Evolutionary conservation across 2,888 invertebrate species (phyloP), one percentile per base, ranked within the genome.

Genomic region (Noctua fimbriata): DNA sequence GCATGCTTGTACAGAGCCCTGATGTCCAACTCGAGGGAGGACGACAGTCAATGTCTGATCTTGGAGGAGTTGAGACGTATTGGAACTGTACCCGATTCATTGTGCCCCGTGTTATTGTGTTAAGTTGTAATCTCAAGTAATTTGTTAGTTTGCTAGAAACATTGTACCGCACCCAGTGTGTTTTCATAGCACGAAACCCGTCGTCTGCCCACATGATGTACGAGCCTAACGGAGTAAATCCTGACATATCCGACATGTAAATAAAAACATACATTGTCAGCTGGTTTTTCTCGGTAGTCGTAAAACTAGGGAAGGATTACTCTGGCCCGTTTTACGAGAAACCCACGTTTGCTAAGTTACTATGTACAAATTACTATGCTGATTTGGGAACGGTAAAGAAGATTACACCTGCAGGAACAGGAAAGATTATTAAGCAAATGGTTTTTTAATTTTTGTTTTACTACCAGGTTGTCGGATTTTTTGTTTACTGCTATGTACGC

Each of bases 261-360:
- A 88, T 88, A 89, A 89, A 88, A 89, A 82, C 84, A 76, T 84
- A 75, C 77, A 76, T 76, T 79, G 87, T 81, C 80, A 86, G 90
- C 84, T 79, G 79, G 73, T 79, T 81, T 87, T 86, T 69, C 83
- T 79, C 52, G 76, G 76, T 63, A 78, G 87, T 88, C 90, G 87
- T 89, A 89, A 89, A 87, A 80, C 75, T 87, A 69, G 82, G 72
- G 67, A 79, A 88, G 78, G 80, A 87, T 89, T 88, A 88, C 89
- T 76, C 70, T 70, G 69, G 78, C 75, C 79, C 79, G 79, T 89
- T 88, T 88, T 89, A 89, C 83, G 90, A 71, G 78, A 47, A 67
- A 36, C 76, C 73, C 76, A 65, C 44, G 65, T 66, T 58, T 52
- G 66, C 69, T 71, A 55, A 69, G 60, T 41, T 71, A 63, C 67